phyloP scores from a whole-genome alignment of 1,140 invertebrate genomes.

The Brachionus paranguensis region DNA sequence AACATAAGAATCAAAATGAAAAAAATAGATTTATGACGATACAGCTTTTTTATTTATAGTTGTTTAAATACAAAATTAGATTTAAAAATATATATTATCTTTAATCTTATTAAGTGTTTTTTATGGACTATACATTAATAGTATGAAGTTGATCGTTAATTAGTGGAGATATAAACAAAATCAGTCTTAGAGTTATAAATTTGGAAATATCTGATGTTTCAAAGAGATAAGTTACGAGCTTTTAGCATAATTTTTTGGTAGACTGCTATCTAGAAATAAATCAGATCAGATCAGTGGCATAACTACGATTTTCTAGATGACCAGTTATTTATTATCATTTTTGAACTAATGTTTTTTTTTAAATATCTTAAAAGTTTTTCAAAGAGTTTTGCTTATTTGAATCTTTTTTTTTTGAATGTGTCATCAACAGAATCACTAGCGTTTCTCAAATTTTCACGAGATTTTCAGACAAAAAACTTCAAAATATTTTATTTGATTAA shows the following conservation, averaged over 20 bases:
- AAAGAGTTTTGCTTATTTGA: too few species aligned
- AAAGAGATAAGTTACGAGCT: neutral
- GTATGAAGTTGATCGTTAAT: neutral
- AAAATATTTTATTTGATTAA: too few species aligned
- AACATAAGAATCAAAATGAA: neutral
- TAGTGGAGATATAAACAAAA: neutral
- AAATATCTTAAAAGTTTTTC: too few species aligned
- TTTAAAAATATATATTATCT: neutral
- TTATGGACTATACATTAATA: neutral
- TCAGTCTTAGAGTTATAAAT: neutral
- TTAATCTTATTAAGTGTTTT: neutral
- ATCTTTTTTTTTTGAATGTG: too few species aligned
- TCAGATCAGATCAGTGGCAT: neutral
- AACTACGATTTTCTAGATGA: neutral
- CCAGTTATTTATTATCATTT: neutral
- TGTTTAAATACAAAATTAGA: neutral
- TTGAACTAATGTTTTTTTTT: too few species aligned
- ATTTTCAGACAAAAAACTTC: too few species aligned
- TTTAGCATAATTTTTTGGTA: neutral
- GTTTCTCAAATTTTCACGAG: too few species aligned
- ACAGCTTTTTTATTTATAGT: neutral
- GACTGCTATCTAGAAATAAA: neutral
- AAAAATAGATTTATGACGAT: neutral
- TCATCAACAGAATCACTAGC: too few species aligned
- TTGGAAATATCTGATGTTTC: neutral